Evolutionary conservation across 2,888 invertebrate species (phyloP).

Genomic region (Nycteola revayana): DNA sequence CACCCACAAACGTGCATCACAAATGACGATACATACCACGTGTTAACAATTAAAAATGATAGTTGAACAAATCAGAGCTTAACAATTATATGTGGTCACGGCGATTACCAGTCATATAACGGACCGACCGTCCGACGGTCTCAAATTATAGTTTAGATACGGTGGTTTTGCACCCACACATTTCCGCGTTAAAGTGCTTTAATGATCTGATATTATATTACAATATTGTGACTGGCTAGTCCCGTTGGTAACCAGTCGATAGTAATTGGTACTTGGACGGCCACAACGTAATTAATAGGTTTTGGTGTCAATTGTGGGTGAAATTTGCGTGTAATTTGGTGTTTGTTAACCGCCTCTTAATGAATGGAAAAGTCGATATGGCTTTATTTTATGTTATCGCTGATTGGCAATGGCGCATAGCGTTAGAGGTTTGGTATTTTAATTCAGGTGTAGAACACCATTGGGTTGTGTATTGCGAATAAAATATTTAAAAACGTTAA

Average conservation of each 20-base stretch:
- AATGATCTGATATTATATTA: conserved; percentile 77
- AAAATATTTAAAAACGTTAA: too few relatives aligned
- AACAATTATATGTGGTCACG: conserved; percentile 73
- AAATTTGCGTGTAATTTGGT: neutral
- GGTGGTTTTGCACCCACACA: conserved; percentile 81
- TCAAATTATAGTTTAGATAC: conserved; percentile 80
- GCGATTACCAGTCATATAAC: conserved; percentile 63
- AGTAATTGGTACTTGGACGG: conserved; percentile 61
- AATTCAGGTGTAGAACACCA: too few relatives aligned
- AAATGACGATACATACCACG: conserved; percentile 59
- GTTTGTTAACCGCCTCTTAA: neutral
- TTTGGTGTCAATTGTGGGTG: conserved; percentile 42
- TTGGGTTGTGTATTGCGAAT: too few relatives aligned
- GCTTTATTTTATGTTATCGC: too few relatives aligned
- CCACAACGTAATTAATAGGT: conserved; percentile 54
- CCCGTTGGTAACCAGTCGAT: conserved; percentile 60
- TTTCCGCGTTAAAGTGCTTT: conserved; percentile 73
- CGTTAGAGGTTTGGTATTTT: too few relatives aligned
- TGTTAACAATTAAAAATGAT: conserved; percentile 73
- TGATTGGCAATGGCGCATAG: too few relatives aligned
- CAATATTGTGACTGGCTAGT: conserved; percentile 63
- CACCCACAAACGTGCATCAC: conserved; percentile 48
- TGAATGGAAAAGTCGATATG: neutral
- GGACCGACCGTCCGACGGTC: conserved; percentile 60
- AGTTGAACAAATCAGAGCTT: conserved; percentile 68